Conservation (phyloP, 2,888 invertebrate species). For the Cryptosula pallasiana region DNA sequence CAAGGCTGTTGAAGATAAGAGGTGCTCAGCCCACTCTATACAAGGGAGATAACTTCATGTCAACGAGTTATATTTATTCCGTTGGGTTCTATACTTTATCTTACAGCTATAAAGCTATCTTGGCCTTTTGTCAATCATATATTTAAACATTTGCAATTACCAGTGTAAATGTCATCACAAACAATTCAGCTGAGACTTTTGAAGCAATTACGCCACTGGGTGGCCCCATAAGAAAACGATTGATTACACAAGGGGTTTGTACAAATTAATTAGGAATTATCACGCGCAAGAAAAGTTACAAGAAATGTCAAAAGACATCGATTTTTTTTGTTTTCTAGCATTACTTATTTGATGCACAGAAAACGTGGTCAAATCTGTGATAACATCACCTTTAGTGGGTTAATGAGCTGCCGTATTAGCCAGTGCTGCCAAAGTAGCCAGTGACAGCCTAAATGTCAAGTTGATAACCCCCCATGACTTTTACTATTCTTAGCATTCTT, state of each 20-base stretch:
- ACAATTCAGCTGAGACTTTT: neutral
- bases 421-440: no score
- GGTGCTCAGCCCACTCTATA: no score
- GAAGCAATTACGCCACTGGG: neutral
- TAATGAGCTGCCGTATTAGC: no score
- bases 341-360: neutral
- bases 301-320: slow-evolving; percentile 23
- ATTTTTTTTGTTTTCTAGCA: neutral
- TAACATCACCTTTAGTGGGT: neutral
- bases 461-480: neutral
- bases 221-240: neutral
- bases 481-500: neutral
- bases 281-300: neutral
- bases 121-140: neutral
- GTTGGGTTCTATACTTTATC: no score
- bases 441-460: neutral
- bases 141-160: neutral
- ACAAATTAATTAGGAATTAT: neutral
- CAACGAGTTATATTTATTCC: no score
- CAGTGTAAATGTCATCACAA: neutral
- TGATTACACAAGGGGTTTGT: neutral
- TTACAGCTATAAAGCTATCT: neutral
- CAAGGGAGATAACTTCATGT: no score
- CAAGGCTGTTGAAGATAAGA: no score
- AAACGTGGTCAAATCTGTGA: no score